Percentiles rank a stretch among this genome's conserved stretches.
Conservation (phyloP, 1,140 invertebrate species). For the Drosophila ogumai region DNA sequence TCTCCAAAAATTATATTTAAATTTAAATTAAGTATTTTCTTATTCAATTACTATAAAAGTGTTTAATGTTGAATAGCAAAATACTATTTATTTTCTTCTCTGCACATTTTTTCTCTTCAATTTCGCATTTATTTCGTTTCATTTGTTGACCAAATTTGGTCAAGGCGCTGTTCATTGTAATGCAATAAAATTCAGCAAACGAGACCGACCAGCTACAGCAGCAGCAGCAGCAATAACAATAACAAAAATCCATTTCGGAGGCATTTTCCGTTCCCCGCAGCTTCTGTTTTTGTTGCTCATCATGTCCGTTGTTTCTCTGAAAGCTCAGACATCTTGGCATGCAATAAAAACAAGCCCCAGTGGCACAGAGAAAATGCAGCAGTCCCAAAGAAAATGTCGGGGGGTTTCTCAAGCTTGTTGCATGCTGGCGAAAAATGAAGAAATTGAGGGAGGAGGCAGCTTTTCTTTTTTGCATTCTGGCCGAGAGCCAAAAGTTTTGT, state of each 20-base stretch:
- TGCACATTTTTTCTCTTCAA: constrained; percentile 3
- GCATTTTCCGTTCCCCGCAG: constrained; percentile 25
- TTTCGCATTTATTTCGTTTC: constrained; percentile 38
- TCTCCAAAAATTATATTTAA: not conserved
- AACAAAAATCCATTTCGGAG: constrained; percentile 66
- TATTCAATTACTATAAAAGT: too few relatives aligned
- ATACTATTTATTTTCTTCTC: not conserved
- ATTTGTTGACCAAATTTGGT: constrained; percentile 73
- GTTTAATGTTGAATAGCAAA: not conserved
- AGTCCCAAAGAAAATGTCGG: constrained; percentile 8
- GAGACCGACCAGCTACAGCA: constrained; percentile 26
- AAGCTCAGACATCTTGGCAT: constrained; percentile 71
- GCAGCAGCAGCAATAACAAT: constrained; percentile 51
- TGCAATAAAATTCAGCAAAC: constrained; percentile 65
- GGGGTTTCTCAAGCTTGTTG: constrained; percentile 2
- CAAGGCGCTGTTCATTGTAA: constrained; percentile 60
- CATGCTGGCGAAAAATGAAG: constrained; percentile 12
- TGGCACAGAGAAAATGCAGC: constrained; percentile 42
- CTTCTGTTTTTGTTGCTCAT: constrained; percentile 51
- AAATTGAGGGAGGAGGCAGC: not conserved
- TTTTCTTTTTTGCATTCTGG: constrained; percentile 62
- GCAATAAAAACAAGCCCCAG: constrained; percentile 69
- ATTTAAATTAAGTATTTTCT: too few relatives aligned
- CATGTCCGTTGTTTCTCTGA: constrained; percentile 59
- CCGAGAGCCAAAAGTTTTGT: constrained; percentile 58